These are phyloP conservation scores for Dysdera silvatica DNA, from an alignment of 1,140 invertebrate genomes.

Conservation along the genomic window DNA sequence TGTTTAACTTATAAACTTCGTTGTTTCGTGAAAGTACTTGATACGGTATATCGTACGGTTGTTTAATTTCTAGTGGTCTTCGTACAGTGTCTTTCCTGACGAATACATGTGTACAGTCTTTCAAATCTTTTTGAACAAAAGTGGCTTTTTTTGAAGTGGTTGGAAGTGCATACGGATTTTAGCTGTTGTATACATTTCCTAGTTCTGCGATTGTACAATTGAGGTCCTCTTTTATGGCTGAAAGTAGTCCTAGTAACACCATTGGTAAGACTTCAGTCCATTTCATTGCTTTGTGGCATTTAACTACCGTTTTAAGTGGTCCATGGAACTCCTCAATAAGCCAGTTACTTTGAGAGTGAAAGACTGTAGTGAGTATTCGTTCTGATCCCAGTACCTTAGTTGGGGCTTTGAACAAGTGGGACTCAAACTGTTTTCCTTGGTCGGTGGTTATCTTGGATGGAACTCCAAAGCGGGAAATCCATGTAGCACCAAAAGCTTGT, in stretches of 20 bases:
- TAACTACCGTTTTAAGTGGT: constrained; percentile 39
- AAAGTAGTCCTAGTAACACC: constrained; percentile 39
- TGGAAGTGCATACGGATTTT: no score
- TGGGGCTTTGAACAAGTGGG: constrained; percentile 35
- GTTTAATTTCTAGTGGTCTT: no score
- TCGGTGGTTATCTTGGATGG: constrained; percentile 39
- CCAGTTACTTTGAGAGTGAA: constrained; percentile 40
- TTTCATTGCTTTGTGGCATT: constrained; percentile 9
- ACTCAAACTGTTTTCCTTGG: constrained; percentile 45
- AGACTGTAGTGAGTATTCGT: constrained; percentile 14
- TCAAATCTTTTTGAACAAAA: no score
- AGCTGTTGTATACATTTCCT: no score
- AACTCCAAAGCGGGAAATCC: constrained; percentile 40
- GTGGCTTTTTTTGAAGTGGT: no score
- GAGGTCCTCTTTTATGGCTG: constrained; percentile 36
- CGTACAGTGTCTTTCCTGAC: no score
- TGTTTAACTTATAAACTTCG: no score
- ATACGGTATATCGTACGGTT: no score
- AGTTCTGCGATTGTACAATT: constrained; percentile 29
- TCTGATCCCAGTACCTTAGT: constrained; percentile 6
- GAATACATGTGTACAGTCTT: no score
- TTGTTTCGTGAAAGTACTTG: no score
- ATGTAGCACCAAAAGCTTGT: constrained; percentile 36
- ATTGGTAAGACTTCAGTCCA: constrained; percentile 42
- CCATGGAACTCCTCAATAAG: constrained; percentile 42